Evolutionary conservation across 1,140 invertebrate genomes (phyloP).

Genomic region (Monochamus saltuarius): DNA sequence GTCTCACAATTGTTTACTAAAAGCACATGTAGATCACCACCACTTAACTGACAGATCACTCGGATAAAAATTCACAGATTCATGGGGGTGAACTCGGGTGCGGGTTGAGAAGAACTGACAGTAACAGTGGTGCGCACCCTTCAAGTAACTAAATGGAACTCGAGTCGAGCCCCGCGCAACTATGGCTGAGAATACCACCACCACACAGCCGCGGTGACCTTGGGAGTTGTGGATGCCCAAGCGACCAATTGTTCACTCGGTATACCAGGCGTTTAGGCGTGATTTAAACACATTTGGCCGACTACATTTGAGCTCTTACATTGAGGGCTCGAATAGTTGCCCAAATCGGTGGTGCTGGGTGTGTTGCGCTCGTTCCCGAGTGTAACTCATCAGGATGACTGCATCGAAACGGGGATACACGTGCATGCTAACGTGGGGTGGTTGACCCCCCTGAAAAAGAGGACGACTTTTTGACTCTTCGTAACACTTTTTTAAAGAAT

Average conservation of each 20-base stretch:
- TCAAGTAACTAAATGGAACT: constrained; percentile 51
- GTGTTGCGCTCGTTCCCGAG: constrained; percentile 29
- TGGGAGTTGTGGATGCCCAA: constrained; percentile 50
- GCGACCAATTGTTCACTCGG: constrained; percentile 31
- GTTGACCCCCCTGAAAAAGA: constrained; percentile 51
- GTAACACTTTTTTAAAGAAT: constrained; percentile 48
- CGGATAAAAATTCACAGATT: constrained; percentile 4
- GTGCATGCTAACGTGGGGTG: constrained; percentile 48
- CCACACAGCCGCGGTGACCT: constrained; percentile 48
- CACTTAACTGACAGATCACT: constrained; percentile 18
- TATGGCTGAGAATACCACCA: constrained; percentile 51
- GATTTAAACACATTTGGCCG: constrained; percentile 35
- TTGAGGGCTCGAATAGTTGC: constrained; percentile 49
- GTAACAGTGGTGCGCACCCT: constrained; percentile 51
- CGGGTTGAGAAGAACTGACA: constrained; percentile 25
- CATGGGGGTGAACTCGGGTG: constrained; percentile 19
- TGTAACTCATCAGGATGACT: constrained; percentile 28
- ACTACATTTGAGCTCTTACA: constrained; percentile 44
- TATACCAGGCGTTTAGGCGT: constrained; percentile 18
- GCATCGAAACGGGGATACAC: constrained; percentile 49
- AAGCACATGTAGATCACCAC: constrained; percentile 32
- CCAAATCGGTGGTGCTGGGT: constrained; percentile 42
- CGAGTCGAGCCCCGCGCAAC: constrained; percentile 48
- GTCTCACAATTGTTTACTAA: constrained; percentile 42
- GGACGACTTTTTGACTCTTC: constrained; percentile 51